Evolutionary conservation across 2,797 vertebrate species (phyloP), one percentile per base, ranked within the genome.

Genomic region (Pseudotriccus pelzelni): DNA sequence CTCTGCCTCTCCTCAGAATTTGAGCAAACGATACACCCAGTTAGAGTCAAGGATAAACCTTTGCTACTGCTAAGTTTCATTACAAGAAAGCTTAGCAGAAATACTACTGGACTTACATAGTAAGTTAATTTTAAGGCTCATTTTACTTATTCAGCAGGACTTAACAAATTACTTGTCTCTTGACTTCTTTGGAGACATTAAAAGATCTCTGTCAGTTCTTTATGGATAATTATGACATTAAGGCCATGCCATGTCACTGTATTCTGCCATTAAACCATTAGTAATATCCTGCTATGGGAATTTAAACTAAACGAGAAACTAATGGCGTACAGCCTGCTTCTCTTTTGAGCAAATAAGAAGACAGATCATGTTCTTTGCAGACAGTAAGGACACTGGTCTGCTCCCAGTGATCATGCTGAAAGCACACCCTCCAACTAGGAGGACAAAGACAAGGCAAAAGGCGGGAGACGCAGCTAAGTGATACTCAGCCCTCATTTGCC

Each of bases 161-260:
- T 87, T 60, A 69, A 69, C 3, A 66, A 88, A 89, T 67, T 2
- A 39, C 43, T 80, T 64, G 12, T 86, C 80, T 91, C 79, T 86
- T 76, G 74, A 87, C 67, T 96, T 90, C 73, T 90, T 91, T 84
- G 62, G 83, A 93, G 70, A 70, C 59, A 53, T 67, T 87, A 88
- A 37, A 76, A 95, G 67, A 67, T 86, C 47, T 76, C 63, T 74
- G 77, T 44, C 63, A 59, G 69, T 56, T 79, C 69, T 76, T 93
- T 84, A 91, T 67, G 70, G 89, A 46, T 88, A 94, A 93, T 93
- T 81, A 94, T 53, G 83, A 84, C 62, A 70, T 82, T 82, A 93
- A 75, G 87, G 47, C 55, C 63, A 34, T 43, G 52, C 49, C 83
- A 84, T 60, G 76, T 50, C 87, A 63, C 47, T 53, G 22, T 64